A percentile compares a stretch with the other conserved stretches of the same genome.
These are phyloP conservation scores for Tyrannus savana DNA, from an alignment of 2,113 vertebrate species.

Conservation along the genomic window DNA sequence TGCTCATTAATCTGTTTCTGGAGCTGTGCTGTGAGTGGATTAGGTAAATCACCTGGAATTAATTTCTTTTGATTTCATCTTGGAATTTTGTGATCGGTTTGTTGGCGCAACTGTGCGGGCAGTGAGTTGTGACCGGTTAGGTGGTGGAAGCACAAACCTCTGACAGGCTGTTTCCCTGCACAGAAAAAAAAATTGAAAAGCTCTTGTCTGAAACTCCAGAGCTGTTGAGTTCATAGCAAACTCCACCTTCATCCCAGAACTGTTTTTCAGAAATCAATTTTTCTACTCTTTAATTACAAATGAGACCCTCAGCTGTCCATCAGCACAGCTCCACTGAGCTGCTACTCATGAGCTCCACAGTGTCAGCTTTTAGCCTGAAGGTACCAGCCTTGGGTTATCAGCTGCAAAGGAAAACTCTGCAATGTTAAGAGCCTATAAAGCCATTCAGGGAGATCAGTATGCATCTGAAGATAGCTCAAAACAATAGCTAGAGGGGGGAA, in stretches of 20 bases:
- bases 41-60: background rate
- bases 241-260: background rate
- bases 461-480: background rate
- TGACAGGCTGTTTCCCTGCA: background rate
- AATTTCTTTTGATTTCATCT: background rate
- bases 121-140: background rate
- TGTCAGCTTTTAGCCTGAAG: background rate
- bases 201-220: background rate
- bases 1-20: background rate
- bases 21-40: background rate
- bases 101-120: background rate
- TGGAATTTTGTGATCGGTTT: background rate
- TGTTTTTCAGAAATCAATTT: background rate
- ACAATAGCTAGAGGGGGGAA: background rate
- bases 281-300: background rate
- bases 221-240: background rate
- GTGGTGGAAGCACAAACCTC: background rate
- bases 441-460: background rate
- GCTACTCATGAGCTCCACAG: background rate
- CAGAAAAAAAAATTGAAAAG: background rate
- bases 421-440: background rate
- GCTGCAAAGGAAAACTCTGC: background rate
- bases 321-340: background rate
- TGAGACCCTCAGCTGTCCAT: background rate
- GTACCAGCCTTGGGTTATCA: background rate